Conservation (phyloP, 2,797 vertebrate species). For the Hippopotamyrus pictus region DNA sequence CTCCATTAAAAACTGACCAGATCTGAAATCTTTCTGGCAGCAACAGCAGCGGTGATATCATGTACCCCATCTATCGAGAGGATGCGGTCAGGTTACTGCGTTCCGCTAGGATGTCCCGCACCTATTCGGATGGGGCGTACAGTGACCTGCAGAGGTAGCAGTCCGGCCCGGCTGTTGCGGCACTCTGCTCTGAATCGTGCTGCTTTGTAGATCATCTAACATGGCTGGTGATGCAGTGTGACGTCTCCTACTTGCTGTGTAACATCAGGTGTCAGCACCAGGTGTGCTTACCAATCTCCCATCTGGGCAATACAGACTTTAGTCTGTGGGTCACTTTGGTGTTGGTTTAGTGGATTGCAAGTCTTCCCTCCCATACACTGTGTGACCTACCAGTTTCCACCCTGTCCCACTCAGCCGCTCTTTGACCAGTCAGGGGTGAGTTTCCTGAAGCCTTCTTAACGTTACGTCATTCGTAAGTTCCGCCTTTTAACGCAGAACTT, state of each 20-base stretch:
- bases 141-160: conserved; percentile 71
- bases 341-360: neutral
- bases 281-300: neutral
- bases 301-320: neutral
- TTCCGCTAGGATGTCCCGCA: conserved; percentile 64
- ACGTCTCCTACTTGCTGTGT: neutral
- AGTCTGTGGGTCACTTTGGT: neutral
- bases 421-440: neutral
- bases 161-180: neutral
- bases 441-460: neutral
- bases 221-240: neutral
- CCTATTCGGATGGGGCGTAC: conserved; percentile 66
- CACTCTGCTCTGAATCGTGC: neutral
- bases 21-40: conserved; percentile 46
- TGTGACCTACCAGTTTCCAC: neutral
- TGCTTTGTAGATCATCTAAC: neutral
- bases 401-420: neutral
- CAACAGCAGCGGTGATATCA: conserved; percentile 48
- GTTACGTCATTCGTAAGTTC: neutral
- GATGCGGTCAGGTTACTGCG: conserved; percentile 74
- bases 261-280: neutral
- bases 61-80: conserved; percentile 72
- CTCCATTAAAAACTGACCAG: neutral
- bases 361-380: neutral
- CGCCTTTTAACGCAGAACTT: neutral